phyloP scores from a whole-genome alignment of 2,797 vertebrate species.

The Holocentrus rufus region DNA sequence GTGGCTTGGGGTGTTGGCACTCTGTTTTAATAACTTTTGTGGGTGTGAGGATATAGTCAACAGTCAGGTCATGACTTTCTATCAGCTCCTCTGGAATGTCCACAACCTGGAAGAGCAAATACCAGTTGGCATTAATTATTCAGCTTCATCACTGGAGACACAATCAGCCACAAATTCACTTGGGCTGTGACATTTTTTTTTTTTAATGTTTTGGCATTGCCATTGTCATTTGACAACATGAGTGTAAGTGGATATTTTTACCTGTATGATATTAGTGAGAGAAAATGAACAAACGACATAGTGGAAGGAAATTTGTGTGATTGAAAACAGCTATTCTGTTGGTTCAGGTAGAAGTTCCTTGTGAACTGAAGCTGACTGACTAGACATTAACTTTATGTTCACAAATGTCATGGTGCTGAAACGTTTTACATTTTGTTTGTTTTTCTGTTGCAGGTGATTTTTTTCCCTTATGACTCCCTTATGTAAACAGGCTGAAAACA shows the following conservation, averaged over 20 bases:
- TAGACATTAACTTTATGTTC: no score
- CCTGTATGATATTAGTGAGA: neutral
- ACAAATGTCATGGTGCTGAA: no score
- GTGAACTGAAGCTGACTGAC: no score
- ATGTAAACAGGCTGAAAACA: no score
- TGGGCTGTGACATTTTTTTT: neutral
- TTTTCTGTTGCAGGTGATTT: no score
- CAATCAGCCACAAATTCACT: no score
- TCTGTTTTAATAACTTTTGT: slow-evolving; percentile 88
- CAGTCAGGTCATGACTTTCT: slow-evolving; percentile 90
- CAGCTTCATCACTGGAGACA: no score
- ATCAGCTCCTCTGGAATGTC: slow-evolving; percentile 89
- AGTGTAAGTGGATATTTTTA: neutral
- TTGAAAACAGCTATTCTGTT: no score
- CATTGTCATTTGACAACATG: neutral
- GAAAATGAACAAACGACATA: neutral
- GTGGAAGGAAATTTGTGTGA: neutral
- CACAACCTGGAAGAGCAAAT: slow-evolving; percentile 82
- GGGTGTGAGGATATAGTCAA: slow-evolving; percentile 96
- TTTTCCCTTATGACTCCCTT: no score
- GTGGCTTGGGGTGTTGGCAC: slow-evolving; percentile 85
- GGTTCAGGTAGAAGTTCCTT: no score
- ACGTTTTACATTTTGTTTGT: no score
- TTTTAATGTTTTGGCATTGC: neutral
- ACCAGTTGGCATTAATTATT: neutral